Percentiles rank a stretch among this genome's conserved stretches.
These are phyloP conservation scores for Drosophila seguyi DNA, from an alignment of 1,140 invertebrate species.

Conservation along the genomic window DNA sequence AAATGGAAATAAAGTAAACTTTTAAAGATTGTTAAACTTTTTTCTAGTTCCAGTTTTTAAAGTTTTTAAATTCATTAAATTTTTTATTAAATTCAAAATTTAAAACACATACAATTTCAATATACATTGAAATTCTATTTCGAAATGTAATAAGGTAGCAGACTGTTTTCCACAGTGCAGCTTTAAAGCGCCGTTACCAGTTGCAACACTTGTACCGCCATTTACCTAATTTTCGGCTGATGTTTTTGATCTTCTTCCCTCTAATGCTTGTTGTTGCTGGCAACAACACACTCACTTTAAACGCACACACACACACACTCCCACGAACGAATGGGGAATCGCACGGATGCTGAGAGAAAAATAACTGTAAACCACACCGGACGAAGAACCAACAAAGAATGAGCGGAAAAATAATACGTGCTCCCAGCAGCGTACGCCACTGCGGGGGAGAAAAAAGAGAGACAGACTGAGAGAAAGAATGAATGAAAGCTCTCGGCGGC, in stretches of 20 bases:
- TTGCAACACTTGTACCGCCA: slow-evolving; percentile 32
- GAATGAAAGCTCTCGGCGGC: slow-evolving; percentile 22
- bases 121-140: not conserved
- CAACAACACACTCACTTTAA: slow-evolving; percentile 25
- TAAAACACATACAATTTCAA: not conserved
- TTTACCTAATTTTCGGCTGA: slow-evolving; percentile 55
- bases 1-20: not conserved
- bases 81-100: not conserved
- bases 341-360: slow-evolving; percentile 33
- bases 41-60: not conserved
- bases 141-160: too few relatives aligned
- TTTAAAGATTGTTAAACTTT: not conserved
- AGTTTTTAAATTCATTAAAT: not conserved
- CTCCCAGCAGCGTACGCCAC: slow-evolving; percentile 42
- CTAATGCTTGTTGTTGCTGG: slow-evolving; percentile 23
- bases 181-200: slow-evolving; percentile 40
- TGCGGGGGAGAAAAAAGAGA: slow-evolving; percentile 10
- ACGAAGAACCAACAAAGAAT: slow-evolving; percentile 74
- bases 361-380: slow-evolving; percentile 65
- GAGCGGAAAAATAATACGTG: slow-evolving; percentile 49
- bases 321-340: slow-evolving; percentile 14
- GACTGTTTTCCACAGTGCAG: slow-evolving; percentile 15
- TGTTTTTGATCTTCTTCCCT: slow-evolving; percentile 30
- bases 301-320: not conserved
- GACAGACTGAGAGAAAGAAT: not conserved